A percentile compares a stretch with the other conserved stretches of the same genome.
Evolutionary conservation across 2,797 vertebrate genomes (phyloP).

Genomic region (Bucorvus abyssinicus): DNA sequence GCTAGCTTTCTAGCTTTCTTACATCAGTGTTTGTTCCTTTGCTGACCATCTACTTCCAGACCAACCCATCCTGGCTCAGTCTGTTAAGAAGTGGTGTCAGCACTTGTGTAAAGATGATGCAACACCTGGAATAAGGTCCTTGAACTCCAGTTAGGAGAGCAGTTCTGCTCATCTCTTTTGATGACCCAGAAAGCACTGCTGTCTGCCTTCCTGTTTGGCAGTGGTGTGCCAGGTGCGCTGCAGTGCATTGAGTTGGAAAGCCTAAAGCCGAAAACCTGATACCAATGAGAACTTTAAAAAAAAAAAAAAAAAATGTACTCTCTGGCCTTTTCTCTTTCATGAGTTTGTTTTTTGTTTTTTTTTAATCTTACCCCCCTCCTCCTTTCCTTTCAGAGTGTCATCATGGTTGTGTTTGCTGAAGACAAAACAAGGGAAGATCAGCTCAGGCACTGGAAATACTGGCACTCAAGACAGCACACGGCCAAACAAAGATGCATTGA

Average conservation of each 20-base stretch:
- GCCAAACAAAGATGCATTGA: conserved; percentile 98
- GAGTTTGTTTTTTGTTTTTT: background rate
- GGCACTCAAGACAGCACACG: conserved; percentile 98
- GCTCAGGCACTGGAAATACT: conserved; percentile 98
- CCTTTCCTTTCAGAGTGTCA: conserved; percentile 84
- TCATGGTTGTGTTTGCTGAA: conserved; percentile 98
- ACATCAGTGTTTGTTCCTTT: background rate
- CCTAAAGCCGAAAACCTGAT: background rate
- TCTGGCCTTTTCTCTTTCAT: background rate
- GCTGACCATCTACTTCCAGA: conserved; percentile 53
- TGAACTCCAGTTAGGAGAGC: conserved; percentile 10
- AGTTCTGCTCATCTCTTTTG: conserved; percentile 5
- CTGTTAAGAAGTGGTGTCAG: conserved; percentile 36
- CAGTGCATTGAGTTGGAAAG: background rate
- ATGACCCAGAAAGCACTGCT: conserved; percentile 32
- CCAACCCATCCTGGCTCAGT: conserved; percentile 21
- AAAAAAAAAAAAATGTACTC: background rate
- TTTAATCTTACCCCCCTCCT: background rate
- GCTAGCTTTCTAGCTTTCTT: background rate
- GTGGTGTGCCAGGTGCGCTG: accelerated
- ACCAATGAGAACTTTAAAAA: background rate
- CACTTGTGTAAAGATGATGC: conserved; percentile 48
- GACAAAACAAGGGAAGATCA: conserved; percentile 98
- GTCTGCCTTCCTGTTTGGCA: background rate
- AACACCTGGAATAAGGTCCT: conserved; percentile 10